Percentiles rank a stretch among this genome's conserved stretches.
phyloP scores from a whole-genome alignment of 2,113 vertebrate species.

The Fulmarus glacialis region DNA sequence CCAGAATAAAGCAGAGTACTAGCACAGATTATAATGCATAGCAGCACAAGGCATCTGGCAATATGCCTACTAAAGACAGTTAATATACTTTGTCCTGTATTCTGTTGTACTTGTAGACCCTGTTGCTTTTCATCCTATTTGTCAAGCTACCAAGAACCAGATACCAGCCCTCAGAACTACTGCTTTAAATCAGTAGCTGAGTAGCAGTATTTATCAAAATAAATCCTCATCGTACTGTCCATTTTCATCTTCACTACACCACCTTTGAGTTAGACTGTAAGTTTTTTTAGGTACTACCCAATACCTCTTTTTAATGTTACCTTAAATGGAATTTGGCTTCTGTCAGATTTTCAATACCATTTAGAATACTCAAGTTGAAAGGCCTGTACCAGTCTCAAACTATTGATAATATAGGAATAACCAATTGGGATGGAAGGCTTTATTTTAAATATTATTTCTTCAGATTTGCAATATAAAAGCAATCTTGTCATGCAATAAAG shows the following conservation, averaged over 20 bases:
- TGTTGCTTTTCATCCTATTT: not conserved
- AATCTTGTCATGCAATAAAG: not conserved
- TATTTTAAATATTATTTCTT: not conserved
- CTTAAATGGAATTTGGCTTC: not conserved
- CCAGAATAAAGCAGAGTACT: not conserved
- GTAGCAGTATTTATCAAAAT: not conserved
- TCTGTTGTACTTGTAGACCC: not conserved
- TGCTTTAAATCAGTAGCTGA: not conserved
- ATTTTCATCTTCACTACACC: not conserved
- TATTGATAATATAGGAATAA: not conserved
- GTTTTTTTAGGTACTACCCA: not conserved
- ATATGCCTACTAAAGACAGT: not conserved
- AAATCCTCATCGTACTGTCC: not conserved
- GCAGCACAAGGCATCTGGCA: not conserved
- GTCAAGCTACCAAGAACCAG: not conserved
- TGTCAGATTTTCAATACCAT: not conserved
- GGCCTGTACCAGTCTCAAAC: not conserved
- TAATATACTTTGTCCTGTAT: too few relatives aligned
- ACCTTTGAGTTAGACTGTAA: not conserved
- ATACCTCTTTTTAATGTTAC: not conserved
- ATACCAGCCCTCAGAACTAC: not conserved
- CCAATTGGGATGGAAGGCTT: fast-evolving
- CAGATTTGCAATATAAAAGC: not conserved
- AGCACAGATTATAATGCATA: not conserved
- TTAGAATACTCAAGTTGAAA: not conserved